These are phyloP conservation scores for Ceratosolen solmsi DNA, from an alignment of 1,140 invertebrate genomes.

Conservation along the genomic window DNA sequence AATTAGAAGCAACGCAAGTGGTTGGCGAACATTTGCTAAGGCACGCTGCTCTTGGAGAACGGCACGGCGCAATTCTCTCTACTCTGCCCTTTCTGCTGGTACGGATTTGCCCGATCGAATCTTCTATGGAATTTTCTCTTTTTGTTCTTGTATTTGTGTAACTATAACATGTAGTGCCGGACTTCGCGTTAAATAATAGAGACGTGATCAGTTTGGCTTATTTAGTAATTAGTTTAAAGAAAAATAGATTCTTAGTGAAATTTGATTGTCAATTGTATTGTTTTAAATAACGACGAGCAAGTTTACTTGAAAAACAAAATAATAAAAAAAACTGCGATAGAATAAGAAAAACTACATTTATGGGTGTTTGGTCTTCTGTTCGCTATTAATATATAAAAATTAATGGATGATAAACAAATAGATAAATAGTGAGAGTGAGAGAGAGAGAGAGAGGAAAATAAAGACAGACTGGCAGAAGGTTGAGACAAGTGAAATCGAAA, in stretches of 20 bases:
- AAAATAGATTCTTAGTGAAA: background rate
- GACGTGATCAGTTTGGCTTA: background rate
- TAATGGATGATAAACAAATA: background rate
- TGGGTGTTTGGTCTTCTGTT: too few relatives aligned
- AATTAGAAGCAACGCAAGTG: constrained; percentile 33
- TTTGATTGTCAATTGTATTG: background rate
- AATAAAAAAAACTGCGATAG: background rate
- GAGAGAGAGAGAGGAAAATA: background rate
- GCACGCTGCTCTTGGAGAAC: constrained; percentile 18
- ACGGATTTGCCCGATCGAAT: constrained; percentile 41
- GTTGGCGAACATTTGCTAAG: constrained; percentile 36
- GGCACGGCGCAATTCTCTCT: constrained; percentile 29
- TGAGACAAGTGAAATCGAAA: constrained; percentile 45
- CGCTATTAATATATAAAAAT: too few relatives aligned
- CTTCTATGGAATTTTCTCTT: constrained; percentile 39
- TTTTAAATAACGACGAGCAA: background rate
- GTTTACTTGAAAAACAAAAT: background rate
- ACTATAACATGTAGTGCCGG: background rate
- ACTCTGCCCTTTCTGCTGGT: constrained; percentile 18
- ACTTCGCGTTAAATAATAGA: background rate
- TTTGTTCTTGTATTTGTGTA: constrained; percentile 24
- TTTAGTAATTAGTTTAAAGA: background rate
- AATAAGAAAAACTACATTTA: background rate
- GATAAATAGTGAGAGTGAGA: background rate
- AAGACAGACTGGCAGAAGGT: background rate